phyloP scores from a whole-genome alignment of 2,888 invertebrate species.

The Sinhomidia bicolor region DNA sequence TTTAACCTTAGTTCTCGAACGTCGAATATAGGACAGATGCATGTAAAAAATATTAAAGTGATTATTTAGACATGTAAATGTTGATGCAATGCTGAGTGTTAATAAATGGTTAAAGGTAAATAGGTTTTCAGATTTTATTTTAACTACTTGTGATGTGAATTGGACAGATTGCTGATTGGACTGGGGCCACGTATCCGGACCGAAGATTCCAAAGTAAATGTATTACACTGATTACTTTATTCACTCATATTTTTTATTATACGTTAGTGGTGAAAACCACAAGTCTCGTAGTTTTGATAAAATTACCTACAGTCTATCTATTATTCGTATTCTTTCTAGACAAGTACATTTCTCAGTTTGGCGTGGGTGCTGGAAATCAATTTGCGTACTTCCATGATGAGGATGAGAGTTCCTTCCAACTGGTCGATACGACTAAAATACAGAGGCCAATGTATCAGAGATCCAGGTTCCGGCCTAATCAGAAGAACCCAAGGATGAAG shows the following conservation, averaged over 20 bases:
- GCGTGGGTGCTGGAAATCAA: conserved; percentile 88
- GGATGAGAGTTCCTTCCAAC: conserved; percentile 98
- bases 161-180: conserved; percentile 95
- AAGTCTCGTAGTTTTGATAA: conserved; percentile 16
- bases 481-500: conserved; percentile 85
- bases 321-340: conserved; percentile 83
- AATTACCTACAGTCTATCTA: no score
- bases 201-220: conserved; percentile 93
- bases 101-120: no score
- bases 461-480: conserved; percentile 92
- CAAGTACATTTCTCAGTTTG: conserved; percentile 96
- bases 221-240: conserved; percentile 81
- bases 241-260: not conserved
- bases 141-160: conserved; percentile 73
- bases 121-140: no score
- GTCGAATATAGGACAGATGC: no score
- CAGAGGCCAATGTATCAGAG: conserved; percentile 96
- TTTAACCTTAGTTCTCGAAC: no score
- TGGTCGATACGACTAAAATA: conserved; percentile 96
- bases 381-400: conserved; percentile 99
- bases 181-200: conserved; percentile 94
- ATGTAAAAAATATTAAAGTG: not conserved
- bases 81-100: no score
- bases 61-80: no score
- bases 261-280: no score